A percentile compares a stretch with the other conserved stretches of the same genome.
Evolutionary conservation across 2,797 vertebrate genomes (phyloP).

Genomic region (Capromys pilorides): DNA sequence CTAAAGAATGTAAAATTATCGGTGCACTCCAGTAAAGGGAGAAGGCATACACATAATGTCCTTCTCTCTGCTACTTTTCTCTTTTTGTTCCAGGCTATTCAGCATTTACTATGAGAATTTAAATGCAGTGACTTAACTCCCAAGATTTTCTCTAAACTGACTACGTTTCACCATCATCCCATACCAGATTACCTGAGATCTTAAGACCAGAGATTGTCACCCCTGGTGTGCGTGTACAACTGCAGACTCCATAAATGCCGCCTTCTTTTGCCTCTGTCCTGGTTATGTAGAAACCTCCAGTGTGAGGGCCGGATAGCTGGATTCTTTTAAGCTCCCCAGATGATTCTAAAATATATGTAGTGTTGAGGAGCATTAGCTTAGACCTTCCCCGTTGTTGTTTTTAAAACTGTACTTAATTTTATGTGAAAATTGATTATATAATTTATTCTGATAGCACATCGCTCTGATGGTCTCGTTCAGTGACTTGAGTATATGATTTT

Average conservation of each 20-base stretch:
- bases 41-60: background rate
- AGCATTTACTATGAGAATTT: background rate
- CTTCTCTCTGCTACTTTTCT: background rate
- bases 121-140: background rate
- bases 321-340: background rate
- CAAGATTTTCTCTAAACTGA: constrained; percentile 9
- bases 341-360: background rate
- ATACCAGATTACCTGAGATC: background rate
- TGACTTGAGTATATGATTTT: background rate
- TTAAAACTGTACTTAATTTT: background rate
- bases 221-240: background rate
- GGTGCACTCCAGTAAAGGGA: constrained; percentile 24
- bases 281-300: background rate
- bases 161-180: background rate
- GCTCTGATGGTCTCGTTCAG: background rate
- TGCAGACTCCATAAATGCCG: background rate
- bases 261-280: background rate
- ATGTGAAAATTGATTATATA: background rate
- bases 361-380: background rate
- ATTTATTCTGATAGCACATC: background rate
- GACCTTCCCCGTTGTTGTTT: background rate
- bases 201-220: background rate
- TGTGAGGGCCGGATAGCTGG: background rate
- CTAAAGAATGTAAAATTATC: constrained; percentile 31
- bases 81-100: background rate